A percentile compares a stretch with the other conserved stretches of the same genome.
phyloP scores from a whole-genome alignment of 2,113 vertebrate species.

The Haemorhous mexicanus region DNA sequence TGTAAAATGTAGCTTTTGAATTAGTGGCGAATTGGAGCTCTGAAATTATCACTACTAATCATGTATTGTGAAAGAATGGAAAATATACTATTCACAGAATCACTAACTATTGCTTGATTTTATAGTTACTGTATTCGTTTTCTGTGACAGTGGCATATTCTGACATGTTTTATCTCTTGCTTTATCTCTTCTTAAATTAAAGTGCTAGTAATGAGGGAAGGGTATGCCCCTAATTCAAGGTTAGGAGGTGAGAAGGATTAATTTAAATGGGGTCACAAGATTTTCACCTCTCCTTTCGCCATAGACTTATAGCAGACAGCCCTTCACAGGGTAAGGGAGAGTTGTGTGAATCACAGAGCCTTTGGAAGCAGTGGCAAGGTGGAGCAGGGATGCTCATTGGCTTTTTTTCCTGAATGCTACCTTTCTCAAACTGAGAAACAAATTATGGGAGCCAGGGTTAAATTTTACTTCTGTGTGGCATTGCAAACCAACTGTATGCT shows the following conservation, averaged over 20 bases:
- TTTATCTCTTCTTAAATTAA: conserved; percentile 48
- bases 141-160: conserved; percentile 6
- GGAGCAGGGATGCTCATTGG: neutral
- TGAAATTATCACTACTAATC: conserved; percentile 68
- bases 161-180: neutral
- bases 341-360: neutral
- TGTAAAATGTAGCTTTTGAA: conserved; percentile 60
- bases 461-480: neutral
- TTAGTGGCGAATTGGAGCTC: conserved; percentile 47
- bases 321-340: neutral
- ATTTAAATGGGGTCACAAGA: neutral
- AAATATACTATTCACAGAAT: conserved; percentile 50
- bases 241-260: conserved; percentile 13
- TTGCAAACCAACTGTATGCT: neutral
- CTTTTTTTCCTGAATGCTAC: neutral
- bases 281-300: neutral
- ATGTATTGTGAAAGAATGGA: conserved; percentile 56
- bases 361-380: neutral
- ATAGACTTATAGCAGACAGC: neutral
- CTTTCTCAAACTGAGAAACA: neutral
- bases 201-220: neutral
- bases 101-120: conserved; percentile 30
- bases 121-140: conserved; percentile 24
- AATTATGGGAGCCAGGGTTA: neutral
- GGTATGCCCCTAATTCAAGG: neutral